Evolutionary conservation across 1,140 invertebrate genomes (phyloP).

Genomic region (Brachystomella parvula): DNA sequence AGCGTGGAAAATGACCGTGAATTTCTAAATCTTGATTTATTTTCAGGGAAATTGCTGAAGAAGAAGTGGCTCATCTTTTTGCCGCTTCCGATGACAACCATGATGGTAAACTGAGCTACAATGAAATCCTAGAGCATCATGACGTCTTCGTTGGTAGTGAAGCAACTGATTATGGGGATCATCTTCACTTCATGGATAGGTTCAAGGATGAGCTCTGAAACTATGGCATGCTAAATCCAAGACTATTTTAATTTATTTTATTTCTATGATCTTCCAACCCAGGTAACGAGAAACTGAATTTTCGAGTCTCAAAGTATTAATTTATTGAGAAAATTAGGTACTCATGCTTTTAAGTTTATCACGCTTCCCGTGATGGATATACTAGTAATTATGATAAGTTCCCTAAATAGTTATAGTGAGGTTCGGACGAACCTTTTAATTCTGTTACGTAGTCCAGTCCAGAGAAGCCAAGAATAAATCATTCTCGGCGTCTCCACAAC

Average conservation of each 20-base stretch:
- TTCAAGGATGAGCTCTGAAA: conserved; percentile 71
- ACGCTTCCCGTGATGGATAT: too few species aligned
- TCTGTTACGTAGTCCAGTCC: too few species aligned
- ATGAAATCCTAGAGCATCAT: conserved; percentile 81
- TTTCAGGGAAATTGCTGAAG: conserved; percentile 69
- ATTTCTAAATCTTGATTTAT: conserved; percentile 6
- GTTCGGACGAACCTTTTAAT: too few species aligned
- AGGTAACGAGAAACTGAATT: too few species aligned
- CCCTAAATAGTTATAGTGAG: too few species aligned
- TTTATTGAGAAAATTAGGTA: background rate
- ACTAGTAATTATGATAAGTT: too few species aligned
- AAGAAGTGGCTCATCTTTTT: conserved; percentile 88
- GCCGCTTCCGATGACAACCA: conserved; percentile 62
- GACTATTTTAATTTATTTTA: background rate
- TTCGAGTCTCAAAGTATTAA: background rate
- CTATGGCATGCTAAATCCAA: background rate
- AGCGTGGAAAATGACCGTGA: too few species aligned
- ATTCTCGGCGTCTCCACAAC: too few species aligned
- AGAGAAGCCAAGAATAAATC: too few species aligned
- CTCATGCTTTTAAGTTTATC: too few species aligned
- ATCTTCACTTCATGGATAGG: conserved; percentile 69
- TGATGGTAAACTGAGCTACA: conserved; percentile 69
- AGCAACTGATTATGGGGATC: conserved; percentile 89
- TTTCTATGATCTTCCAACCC: background rate
- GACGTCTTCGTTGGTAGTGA: conserved; percentile 92